Evolutionary conservation across 2,888 invertebrate species (phyloP), one percentile per base, ranked within the genome.

Genomic region (Macroteleia sp.): DNA sequence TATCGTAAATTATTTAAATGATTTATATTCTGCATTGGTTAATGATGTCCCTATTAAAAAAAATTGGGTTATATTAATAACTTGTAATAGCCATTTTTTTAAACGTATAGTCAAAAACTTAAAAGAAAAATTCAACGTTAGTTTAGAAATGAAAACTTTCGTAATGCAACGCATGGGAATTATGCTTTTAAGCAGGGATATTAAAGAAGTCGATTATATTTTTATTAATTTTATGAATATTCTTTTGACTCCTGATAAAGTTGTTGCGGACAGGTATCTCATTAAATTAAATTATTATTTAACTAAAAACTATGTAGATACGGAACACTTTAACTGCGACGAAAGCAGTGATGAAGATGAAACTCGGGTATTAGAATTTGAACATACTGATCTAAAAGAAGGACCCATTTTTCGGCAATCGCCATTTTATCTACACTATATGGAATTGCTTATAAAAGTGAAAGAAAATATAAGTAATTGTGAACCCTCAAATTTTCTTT

Each of bases 101-200:
- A n/a, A n/a, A n/a, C n/a, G n/a, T n/a, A n/a, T n/a, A n/a, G n/a
- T n/a, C n/a, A n/a, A n/a, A n/a, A n/a, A n/a, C n/a, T n/a, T n/a
- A n/a, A n/a, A n/a, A n/a, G 3, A 52, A 52, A 52, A 52, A 9
- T 52, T 52, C 12, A 34, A 52, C 16, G n/a, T 52, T 19, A 19
- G 16, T 32, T 2, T 19, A 19, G 12, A 34, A 1, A 28, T 34
- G 5, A 34, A 34, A 20, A 19, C 2, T 4, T 52, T 52, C 6
- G 6, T 52, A 1, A 34, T 52, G 19, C 17, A 34, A n/a, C 34
- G 19, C 12, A 52, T 52, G 10, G 34, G 52, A 16, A 17, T 52
- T 5, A 34, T 52, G 34, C 14, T 54, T 6, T 9, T 54, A 3
- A 19, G 54, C 8, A 39, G 10, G 22, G 16, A 39, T 12, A 25